Base-by-base conservation (phyloP, 2,113 vertebrate genomes). In the Pseudorasbora parva region DNA sequence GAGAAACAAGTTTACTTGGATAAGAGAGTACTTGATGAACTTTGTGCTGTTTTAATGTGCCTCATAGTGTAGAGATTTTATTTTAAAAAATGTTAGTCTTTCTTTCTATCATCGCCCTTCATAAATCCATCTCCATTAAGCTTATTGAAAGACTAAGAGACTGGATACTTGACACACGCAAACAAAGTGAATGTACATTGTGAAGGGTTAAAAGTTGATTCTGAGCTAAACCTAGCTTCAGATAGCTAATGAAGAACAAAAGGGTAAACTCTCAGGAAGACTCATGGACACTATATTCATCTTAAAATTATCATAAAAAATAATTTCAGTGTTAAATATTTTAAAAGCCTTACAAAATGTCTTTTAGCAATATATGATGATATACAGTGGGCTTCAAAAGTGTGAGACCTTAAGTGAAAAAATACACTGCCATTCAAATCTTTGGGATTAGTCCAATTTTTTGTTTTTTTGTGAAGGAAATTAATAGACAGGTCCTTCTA, bases 321-420 rank as follows among this genome's bases (percentile, higher is more conserved):
- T 19, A 17, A 21, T 8, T 23, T 43, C 33, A 25, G 56, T 78
- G 37, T 60, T 78, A 23, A 23, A 59, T 41, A 37, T 60, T 78
- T 78, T 78, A 78, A 59, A 77, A 77, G 76, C 76, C 37, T 78
- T 78, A 45, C 76, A 45, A 62, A 19, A 21, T 23, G 5, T 75
- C 10, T 41, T 77, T 54, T 78, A 45, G 21, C 56, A 27, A 45
- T 60, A n/a, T 60, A 17, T 77, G 33, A 51, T 75, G 12, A 25
- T 75, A 15, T 76, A 56, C 27, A 54, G 1, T 15, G 0, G 1
- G n/a, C 21, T 71, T 45, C 68, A 72, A 25, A 72, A 47, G 11
- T 71, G 5, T 71, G 21, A 71, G 41, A 71, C 68, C 21, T 23
- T 21, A 23, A 68, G 33, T 68, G 37, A 60, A 25, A 60, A 60